Conservation (phyloP, 2,113 vertebrate genomes). For the Dascyllus trimaculatus region DNA sequence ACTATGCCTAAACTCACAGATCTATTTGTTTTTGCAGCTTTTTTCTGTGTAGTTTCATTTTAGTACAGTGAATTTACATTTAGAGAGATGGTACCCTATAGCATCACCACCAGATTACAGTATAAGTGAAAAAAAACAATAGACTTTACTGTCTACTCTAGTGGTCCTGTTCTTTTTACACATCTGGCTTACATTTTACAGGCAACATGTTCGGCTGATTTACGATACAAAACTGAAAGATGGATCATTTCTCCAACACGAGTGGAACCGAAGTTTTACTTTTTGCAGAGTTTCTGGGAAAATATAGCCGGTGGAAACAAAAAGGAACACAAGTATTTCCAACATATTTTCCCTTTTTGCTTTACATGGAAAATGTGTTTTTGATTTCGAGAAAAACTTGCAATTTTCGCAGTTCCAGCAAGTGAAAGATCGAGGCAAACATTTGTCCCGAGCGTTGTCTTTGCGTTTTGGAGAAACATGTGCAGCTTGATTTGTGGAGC, state of each 20-base stretch:
- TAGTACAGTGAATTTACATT: too few species aligned
- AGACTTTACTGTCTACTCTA: too few species aligned
- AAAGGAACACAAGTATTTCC: slow-evolving; percentile 2
- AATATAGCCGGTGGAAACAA: slow-evolving; percentile 7
- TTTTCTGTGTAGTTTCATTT: too few species aligned
- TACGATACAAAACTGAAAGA: not conserved
- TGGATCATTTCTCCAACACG: slow-evolving; percentile 9
- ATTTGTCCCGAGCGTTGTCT: not conserved
- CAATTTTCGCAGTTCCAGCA: not conserved
- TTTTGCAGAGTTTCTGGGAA: slow-evolving; percentile 13
- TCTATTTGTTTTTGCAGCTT: too few species aligned
- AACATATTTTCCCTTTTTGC: slow-evolving; percentile 1
- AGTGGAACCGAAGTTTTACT: slow-evolving; percentile 11
- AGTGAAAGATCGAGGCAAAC: not conserved
- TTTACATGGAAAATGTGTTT: slow-evolving; percentile 32
- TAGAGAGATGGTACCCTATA: too few species aligned
- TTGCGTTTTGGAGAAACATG: not conserved
- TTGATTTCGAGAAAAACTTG: slow-evolving; percentile 23
- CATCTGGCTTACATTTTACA: slow-evolving; percentile 17
- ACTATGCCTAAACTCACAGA: too few species aligned
- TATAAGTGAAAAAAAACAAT: too few species aligned
- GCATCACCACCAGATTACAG: too few species aligned
- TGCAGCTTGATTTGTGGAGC: not conserved
- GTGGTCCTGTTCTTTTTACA: not conserved
- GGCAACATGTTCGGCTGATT: not conserved